Percentiles rank a stretch among this genome's conserved stretches.
These are phyloP conservation scores for Mormyrus hasselquistii DNA, from an alignment of 2,797 vertebrate species.

Conservation along the genomic window DNA sequence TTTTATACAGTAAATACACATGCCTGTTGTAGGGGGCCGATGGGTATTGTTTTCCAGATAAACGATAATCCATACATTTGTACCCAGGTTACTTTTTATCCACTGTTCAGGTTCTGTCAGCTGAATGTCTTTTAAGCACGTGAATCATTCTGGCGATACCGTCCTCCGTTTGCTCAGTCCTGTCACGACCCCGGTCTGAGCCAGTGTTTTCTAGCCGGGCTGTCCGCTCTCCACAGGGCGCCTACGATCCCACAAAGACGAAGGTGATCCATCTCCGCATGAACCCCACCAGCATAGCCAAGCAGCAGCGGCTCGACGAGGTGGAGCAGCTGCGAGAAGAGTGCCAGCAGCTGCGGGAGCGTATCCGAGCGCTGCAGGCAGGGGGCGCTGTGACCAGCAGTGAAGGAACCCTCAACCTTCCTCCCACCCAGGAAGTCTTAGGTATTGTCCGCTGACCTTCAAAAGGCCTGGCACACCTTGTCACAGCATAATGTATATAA, in stretches of 20 bases:
- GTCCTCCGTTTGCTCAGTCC: not conserved
- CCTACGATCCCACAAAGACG: conserved; percentile 80
- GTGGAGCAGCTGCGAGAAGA: conserved; percentile 72
- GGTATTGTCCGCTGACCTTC: conserved; percentile 56
- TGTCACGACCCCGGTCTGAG: not conserved
- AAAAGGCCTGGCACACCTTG: not conserved
- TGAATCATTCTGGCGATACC: not conserved
- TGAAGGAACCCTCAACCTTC: conserved; percentile 58
- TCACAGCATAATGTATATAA: not conserved
- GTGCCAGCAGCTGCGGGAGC: conserved; percentile 69
- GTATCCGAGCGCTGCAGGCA: conserved; percentile 65
- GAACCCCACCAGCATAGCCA: conserved; percentile 76
- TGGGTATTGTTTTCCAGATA: not conserved
- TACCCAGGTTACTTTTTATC: not conserved
- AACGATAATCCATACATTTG: not conserved
- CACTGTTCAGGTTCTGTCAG: not conserved
- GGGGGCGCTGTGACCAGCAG: conserved; percentile 50
- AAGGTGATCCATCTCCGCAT: conserved; percentile 81
- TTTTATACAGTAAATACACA: not conserved
- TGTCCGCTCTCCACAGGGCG: conserved; percentile 61
- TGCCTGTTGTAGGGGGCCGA: not conserved
- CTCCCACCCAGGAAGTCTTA: conserved; percentile 75
- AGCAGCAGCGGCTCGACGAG: conserved; percentile 74
- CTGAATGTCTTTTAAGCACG: not conserved
- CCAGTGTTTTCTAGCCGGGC: not conserved